Conservation (phyloP, 30 jellyfish, hydroid and myxozoan species). For the Rhopilema esculentum region DNA sequence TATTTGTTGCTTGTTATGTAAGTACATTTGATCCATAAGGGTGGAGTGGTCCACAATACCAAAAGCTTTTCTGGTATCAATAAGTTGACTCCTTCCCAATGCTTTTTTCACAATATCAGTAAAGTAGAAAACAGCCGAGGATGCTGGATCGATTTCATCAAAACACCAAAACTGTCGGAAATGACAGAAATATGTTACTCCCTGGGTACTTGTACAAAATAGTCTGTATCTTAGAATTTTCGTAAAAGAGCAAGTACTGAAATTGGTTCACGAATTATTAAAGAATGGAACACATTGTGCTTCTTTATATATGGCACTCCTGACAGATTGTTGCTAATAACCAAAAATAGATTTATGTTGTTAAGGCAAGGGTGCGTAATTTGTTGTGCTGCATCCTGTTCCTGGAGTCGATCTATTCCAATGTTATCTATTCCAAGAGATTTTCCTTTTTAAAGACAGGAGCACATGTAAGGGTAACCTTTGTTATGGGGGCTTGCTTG, state of each 20-base stretch:
- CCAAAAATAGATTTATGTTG: constrained; percentile 61
- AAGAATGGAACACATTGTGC: constrained; percentile 72
- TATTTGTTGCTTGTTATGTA: too few species aligned
- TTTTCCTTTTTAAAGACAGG: constrained; percentile 51
- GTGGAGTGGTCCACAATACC: too few species aligned
- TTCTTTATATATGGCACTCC: constrained; percentile 61
- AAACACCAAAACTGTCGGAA: constrained; percentile 67
- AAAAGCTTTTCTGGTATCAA: too few species aligned
- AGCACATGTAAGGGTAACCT: constrained; percentile 50
- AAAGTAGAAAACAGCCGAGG: constrained; percentile 59
- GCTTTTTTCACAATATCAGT: constrained; percentile 65
- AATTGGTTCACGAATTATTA: constrained; percentile 50
- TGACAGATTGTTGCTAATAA: constrained; percentile 59
- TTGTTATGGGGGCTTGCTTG: constrained; percentile 36
- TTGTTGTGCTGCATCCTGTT: constrained; percentile 62
- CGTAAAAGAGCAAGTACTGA: constrained; percentile 60
- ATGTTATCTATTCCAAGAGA: constrained; percentile 65
- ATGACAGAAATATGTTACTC: constrained; percentile 49
- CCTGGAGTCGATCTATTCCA: constrained; percentile 52
- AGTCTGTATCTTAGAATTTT: constrained; percentile 53
- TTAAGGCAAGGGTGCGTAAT: constrained; percentile 61
- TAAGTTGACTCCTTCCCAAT: too few species aligned
- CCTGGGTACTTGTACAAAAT: constrained; percentile 60
- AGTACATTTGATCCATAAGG: too few species aligned
- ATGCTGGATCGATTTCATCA: constrained; percentile 62